Evolutionary conservation across 2,113 vertebrate species (phyloP), one percentile per base, ranked within the genome.

Genomic region (Salvelinus fontinalis): DNA sequence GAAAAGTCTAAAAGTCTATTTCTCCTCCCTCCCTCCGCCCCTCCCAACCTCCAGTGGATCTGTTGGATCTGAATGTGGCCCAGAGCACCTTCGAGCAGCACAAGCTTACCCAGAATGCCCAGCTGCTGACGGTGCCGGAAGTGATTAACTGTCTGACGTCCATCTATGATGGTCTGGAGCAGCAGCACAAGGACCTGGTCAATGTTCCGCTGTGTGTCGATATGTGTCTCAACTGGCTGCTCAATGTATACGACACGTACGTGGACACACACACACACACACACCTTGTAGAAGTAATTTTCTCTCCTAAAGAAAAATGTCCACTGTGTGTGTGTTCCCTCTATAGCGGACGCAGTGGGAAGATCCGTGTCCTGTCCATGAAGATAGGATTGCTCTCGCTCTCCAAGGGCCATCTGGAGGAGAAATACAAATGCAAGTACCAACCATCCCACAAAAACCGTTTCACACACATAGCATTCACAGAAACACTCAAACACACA

Each of bases 171-270:
- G 96, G 96, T 29, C 94, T 99, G 78, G 97, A 99, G 81, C 96
- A 98, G 88, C 93, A 96, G 81, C 95, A 99, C 85, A 96, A 95
- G 81, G 96, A 98, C 81, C 91, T 99, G 91, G 97, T 99, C 85
- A 98, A 97, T 0, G 95, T 99, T 39, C 97, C 97, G 0, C 95
- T 99, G 79, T 98, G 97, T 20, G 94, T 98, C 4, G 98, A 99
- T 88, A 98, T 99, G 96, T 97, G 95, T 89, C 96, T 99, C 84
- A 99, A 99, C 92, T 99, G 98, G 97, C 90, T 99, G 27, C 97
- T 99, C 81, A 99, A 99, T 2, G 97, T 99, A 1, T 98, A 97
- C 68, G 98, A 99, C 86, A 97, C 96, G 97, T 99, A 94, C 83
- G 67, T 13, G 16, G 75, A 3, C 62, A 75, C 14, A 70, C 39